Evolutionary conservation across 1,140 invertebrate species (phyloP).

Genomic region (Lysiphlebus fabarum): DNA sequence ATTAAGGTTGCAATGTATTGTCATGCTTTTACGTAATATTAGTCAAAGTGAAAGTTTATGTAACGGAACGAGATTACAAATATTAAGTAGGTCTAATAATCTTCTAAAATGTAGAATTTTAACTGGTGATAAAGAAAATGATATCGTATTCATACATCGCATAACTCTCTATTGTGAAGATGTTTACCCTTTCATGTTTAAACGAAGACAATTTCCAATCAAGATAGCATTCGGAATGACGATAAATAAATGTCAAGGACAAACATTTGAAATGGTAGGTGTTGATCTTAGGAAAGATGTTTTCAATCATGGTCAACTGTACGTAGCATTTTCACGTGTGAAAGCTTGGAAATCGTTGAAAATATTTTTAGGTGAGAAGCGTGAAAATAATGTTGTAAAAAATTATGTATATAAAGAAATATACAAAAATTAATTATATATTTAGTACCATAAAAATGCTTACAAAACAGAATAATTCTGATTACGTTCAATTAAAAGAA

Average conservation of each 20-base stretch:
- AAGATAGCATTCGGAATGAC: constrained; percentile 5
- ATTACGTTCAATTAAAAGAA: too few relatives aligned
- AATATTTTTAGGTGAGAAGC: too few relatives aligned
- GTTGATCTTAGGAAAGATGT: constrained; percentile 35
- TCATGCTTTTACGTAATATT: constrained; percentile 9
- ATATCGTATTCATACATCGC: constrained; percentile 21
- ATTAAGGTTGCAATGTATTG: background rate
- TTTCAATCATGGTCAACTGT: constrained; percentile 36
- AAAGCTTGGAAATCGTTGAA: background rate
- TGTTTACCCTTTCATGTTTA: background rate
- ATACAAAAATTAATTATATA: too few relatives aligned
- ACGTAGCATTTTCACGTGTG: constrained; percentile 16
- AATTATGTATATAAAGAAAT: too few relatives aligned
- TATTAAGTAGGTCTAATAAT: constrained; percentile 23
- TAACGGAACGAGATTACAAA: constrained; percentile 26
- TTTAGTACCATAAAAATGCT: too few relatives aligned
- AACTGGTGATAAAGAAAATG: constrained; percentile 23
- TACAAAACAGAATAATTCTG: too few relatives aligned
- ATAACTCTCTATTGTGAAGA: constrained; percentile 19
- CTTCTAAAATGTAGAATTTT: constrained; percentile 30
- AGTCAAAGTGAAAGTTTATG: constrained; percentile 15
- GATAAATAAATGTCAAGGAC: constrained; percentile 25
- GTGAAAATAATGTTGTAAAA: too few relatives aligned
- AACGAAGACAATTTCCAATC: constrained; percentile 11
- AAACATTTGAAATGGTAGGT: constrained; percentile 35